Conservation (phyloP, 2,113 vertebrate species). For the Myanophis thanlyinensis region DNA sequence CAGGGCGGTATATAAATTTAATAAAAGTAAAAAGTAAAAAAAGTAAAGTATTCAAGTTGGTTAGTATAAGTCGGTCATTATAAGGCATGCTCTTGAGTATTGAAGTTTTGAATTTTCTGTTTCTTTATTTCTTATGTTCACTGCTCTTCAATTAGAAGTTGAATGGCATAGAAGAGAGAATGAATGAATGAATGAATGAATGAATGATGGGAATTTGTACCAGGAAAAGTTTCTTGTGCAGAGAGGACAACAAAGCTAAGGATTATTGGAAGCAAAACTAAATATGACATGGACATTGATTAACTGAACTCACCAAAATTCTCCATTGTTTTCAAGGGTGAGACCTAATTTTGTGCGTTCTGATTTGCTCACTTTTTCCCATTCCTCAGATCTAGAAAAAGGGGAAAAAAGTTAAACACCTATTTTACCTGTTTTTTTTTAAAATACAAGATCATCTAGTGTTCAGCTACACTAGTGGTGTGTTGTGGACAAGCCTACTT, state of each 20-base stretch:
- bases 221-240: background rate
- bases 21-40: too few species aligned
- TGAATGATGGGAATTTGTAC: background rate
- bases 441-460: background rate
- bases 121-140: background rate
- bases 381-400: conserved; percentile 85
- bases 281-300: background rate
- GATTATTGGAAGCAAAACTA: background rate
- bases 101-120: background rate
- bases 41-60: too few species aligned
- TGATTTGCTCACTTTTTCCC: conserved; percentile 81
- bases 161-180: background rate
- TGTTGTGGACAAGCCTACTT: background rate
- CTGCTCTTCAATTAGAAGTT: background rate
- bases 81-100: background rate
- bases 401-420: too few species aligned
- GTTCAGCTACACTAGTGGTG: background rate
- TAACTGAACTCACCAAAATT: conserved; percentile 87
- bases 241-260: background rate
- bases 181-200: background rate
- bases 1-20: too few species aligned
- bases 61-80: background rate
- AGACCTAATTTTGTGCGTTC: conserved; percentile 83
- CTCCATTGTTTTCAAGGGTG: conserved; percentile 86
- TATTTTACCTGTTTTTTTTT: background rate